Percentiles rank a stretch among this genome's conserved stretches.
Conservation (phyloP, 2,888 invertebrate genomes). For the Cantharis nigra region DNA sequence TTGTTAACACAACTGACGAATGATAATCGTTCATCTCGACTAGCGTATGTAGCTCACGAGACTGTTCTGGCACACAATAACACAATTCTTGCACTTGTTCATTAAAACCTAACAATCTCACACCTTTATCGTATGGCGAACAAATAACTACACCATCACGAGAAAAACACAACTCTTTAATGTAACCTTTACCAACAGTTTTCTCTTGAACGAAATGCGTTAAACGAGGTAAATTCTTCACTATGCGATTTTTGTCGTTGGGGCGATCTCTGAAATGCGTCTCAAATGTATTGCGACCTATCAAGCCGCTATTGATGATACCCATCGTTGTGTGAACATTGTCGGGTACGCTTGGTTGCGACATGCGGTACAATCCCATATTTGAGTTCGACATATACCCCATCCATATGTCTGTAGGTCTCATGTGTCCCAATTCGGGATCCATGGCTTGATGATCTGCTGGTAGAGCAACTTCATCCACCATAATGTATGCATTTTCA, state of each 20-base stretch:
- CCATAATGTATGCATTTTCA: slow-evolving; percentile 47
- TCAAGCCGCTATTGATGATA: slow-evolving; percentile 51
- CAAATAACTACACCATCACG: slow-evolving; percentile 88
- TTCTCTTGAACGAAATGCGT: slow-evolving; percentile 85
- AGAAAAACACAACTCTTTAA: slow-evolving; percentile 91
- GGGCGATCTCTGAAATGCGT: slow-evolving; percentile 45
- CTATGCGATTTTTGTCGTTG: slow-evolving; percentile 57
- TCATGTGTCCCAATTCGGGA: neutral
- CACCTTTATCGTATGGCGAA: slow-evolving; percentile 86
- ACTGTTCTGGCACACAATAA: slow-evolving; percentile 63
- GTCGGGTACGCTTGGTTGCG: slow-evolving; percentile 28
- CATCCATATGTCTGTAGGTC: slow-evolving; percentile 54
- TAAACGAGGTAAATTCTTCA: slow-evolving; percentile 76
- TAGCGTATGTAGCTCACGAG: slow-evolving; percentile 65
- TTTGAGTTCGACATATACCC: slow-evolving; percentile 50
- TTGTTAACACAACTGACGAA: slow-evolving; percentile 82
- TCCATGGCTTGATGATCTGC: slow-evolving; percentile 6
- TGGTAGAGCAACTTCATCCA: slow-evolving; percentile 39
- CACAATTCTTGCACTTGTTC: slow-evolving; percentile 78
- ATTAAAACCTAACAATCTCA: slow-evolving; percentile 82
- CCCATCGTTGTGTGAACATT: slow-evolving; percentile 45
- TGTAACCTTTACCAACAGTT: slow-evolving; percentile 87
- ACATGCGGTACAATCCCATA: slow-evolving; percentile 39
- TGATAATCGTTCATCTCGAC: slow-evolving; percentile 75
- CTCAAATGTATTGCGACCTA: slow-evolving; percentile 44